Evolutionary conservation across 2,888 invertebrate genomes (phyloP), one percentile per base, ranked within the genome.

Genomic region (Malacosoma neustria): DNA sequence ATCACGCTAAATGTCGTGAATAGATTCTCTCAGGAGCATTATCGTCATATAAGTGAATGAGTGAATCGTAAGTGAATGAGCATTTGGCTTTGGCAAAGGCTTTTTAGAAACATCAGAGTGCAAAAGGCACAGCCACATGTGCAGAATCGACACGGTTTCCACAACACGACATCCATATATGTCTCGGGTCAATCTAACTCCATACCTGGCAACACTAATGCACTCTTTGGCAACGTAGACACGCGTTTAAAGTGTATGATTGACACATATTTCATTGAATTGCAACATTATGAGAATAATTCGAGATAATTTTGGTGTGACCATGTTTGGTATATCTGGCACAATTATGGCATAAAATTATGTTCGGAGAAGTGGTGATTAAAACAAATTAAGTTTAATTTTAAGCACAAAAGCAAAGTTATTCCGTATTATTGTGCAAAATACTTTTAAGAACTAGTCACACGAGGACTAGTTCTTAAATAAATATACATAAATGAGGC

Each of bases 61-160:
- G n/a, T n/a, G n/a, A n/a, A n/a, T n/a, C n/a, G n/a, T n/a, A n/a
- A n/a, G n/a, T n/a, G n/a, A n/a, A n/a, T n/a, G n/a, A n/a, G n/a
- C n/a, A n/a, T n/a, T n/a, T n/a, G n/a, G n/a, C n/a, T n/a, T n/a
- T n/a, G n/a, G n/a, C n/a, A n/a, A n/a, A n/a, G n/a, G n/a, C n/a
- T n/a, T n/a, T n/a, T n/a, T n/a, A n/a, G n/a, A n/a, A n/a, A n/a
- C n/a, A n/a, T 2, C 22, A 1, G 5, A 22, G 22, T 54, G 47
- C 42, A 56, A 61, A 61, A 63, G 55, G 53, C 43, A 59, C 61
- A 70, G 70, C 65, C 22, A 22, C 22, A 67, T 67, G 51, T 51
- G 48, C 38, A 43, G 40, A 46, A 41, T 45, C 59, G 74, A 53
- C 75, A 72, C 69, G 69, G 71, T 75, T 79, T 71, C 72, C 76